Conservation (phyloP, 2,797 vertebrate species). For the Pangasius krempfi region DNA sequence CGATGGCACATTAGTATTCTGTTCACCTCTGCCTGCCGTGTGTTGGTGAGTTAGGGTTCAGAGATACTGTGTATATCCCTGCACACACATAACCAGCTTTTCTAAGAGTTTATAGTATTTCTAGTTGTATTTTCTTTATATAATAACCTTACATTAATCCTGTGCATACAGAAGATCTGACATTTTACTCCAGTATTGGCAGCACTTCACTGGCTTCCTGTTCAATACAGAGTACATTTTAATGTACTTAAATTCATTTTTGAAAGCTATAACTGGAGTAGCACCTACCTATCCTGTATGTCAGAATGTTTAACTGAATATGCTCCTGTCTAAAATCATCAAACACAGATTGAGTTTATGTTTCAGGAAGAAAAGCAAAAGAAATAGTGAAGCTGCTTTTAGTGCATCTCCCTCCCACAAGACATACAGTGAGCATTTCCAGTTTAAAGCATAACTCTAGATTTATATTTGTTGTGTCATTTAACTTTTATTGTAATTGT, state of each 20-base stretch:
- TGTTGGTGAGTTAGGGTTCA: conserved; percentile 35
- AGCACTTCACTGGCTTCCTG: background rate
- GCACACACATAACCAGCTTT: background rate
- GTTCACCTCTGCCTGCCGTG: conserved; percentile 33
- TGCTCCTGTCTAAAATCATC: background rate
- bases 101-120: background rate
- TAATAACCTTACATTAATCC: background rate
- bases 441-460: background rate
- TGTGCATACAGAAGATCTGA: background rate
- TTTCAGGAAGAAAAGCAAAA: background rate
- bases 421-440: background rate
- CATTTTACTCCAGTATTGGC: background rate
- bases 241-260: too few species aligned
- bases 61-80: conserved; percentile 3
- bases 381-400: background rate
- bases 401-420: background rate
- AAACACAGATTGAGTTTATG: background rate
- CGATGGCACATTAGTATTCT: conserved; percentile 57
- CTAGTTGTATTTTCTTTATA: background rate
- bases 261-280: background rate
- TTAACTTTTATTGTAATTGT: background rate
- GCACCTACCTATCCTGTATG: background rate
- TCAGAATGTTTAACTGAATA: background rate
- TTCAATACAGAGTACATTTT: background rate
- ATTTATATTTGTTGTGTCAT: background rate